phyloP scores from a whole-genome alignment of 2,888 invertebrate genomes.

The Auanema sp. region DNA sequence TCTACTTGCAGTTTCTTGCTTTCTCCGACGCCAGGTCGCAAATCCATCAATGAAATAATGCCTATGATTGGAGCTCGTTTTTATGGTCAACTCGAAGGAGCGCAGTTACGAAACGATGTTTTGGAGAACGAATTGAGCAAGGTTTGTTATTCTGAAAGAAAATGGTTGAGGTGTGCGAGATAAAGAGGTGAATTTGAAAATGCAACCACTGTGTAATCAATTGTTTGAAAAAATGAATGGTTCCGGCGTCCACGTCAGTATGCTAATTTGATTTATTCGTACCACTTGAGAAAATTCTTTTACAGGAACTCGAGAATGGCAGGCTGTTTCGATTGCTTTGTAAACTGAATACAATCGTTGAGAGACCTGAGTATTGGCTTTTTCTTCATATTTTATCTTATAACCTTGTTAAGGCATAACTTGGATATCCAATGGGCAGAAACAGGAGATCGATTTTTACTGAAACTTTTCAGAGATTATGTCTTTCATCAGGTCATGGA shows the following conservation, averaged over 20 bases:
- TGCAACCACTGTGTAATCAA: neutral
- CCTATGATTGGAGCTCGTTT: slow-evolving; percentile 97
- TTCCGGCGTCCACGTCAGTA: too few species aligned
- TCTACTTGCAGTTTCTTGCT: slow-evolving; percentile 68
- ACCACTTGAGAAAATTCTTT: neutral
- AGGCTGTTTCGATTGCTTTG: slow-evolving; percentile 85
- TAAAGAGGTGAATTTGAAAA: neutral
- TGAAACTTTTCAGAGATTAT: slow-evolving; percentile 95
- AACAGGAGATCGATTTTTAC: slow-evolving; percentile 95
- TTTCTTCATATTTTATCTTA: neutral
- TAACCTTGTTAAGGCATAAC: slow-evolving; percentile 73
- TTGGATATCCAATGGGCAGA: slow-evolving; percentile 94
- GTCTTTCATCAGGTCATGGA: slow-evolving; percentile 86
- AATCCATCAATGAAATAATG: slow-evolving; percentile 92
- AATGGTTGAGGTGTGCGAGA: neutral
- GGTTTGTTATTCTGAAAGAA: slow-evolving; percentile 44
- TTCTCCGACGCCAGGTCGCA: slow-evolving; percentile 68
- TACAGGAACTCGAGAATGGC: slow-evolving; percentile 86
- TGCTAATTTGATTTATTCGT: too few species aligned
- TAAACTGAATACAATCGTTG: slow-evolving; percentile 90
- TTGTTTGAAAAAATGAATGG: too few species aligned
- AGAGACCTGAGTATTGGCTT: slow-evolving; percentile 84
- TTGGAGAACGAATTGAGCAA: slow-evolving; percentile 86
- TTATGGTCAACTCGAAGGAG: slow-evolving; percentile 75
- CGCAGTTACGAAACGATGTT: slow-evolving; percentile 75